Evolutionary conservation across 1,140 invertebrate species (phyloP).

Genomic region (Ceratosolen fusciceps): DNA sequence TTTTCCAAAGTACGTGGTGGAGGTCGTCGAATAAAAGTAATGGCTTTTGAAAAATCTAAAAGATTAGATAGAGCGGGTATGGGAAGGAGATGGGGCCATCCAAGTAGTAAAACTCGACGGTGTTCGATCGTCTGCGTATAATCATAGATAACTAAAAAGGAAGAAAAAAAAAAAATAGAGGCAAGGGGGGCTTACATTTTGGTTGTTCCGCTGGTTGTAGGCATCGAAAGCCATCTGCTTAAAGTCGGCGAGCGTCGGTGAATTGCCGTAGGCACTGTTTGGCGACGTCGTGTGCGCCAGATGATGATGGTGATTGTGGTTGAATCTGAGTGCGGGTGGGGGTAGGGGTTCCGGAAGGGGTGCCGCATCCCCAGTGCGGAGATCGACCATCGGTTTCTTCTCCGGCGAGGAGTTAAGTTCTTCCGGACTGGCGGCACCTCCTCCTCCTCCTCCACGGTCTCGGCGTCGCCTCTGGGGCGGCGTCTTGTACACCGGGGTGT

Average conservation of each 20-base stretch:
- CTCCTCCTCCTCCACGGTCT: conserved; percentile 55
- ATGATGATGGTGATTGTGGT: conserved; percentile 56
- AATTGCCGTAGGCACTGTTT: conserved; percentile 52
- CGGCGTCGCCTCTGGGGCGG: conserved; percentile 72
- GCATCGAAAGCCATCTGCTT: conserved; percentile 68
- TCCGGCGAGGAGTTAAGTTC: conserved; percentile 55
- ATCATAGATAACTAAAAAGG: no score
- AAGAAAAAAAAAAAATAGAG: no score
- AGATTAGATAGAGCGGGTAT: no score
- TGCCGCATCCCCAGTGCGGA: background rate
- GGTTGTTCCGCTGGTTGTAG: conserved; percentile 66
- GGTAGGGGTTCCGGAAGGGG: conserved; percentile 55
- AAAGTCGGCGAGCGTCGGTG: conserved; percentile 65
- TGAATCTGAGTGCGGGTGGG: conserved; percentile 57
- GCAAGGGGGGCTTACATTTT: conserved; percentile 66
- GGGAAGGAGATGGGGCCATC: no score
- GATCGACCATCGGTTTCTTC: conserved; percentile 61
- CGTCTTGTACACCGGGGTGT: conserved; percentile 74
- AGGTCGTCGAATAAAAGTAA: background rate
- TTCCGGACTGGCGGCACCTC: conserved; percentile 50
- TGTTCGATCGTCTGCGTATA: no score
- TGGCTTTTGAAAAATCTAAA: background rate
- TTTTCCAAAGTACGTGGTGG: background rate
- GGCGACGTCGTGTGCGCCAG: background rate
- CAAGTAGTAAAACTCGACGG: no score